A percentile compares a stretch with the other conserved stretches of the same genome.
phyloP scores from a whole-genome alignment of 2,888 invertebrate species.

The Sylvicola cinctus region DNA sequence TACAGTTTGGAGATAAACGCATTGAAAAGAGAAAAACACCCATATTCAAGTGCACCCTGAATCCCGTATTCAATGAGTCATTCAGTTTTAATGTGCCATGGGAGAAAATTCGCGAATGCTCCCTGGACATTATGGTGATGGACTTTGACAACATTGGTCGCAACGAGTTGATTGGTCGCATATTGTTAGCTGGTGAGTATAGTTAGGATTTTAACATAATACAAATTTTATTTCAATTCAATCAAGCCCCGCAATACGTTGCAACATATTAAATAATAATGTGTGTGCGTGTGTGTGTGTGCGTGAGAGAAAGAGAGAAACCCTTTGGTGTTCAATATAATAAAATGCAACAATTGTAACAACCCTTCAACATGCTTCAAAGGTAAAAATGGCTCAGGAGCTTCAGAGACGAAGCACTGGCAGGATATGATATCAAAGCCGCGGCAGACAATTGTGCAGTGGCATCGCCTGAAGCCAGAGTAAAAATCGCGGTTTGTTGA shows the following conservation, averaged over 20 bases:
- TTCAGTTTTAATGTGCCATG: conserved; percentile 93
- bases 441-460: conserved; percentile 84
- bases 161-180: conserved; percentile 80
- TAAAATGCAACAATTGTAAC: too few species aligned
- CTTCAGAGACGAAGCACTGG: conserved; percentile 93
- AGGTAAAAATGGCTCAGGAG: conserved; percentile 88
- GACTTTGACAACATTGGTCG: conserved; percentile 93
- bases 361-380: conserved; percentile 25
- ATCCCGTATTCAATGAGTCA: conserved; percentile 90
- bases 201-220: too few species aligned
- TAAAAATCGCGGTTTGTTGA: too few species aligned
- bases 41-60: conserved; percentile 80
- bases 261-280: too few species aligned
- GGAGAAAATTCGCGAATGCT: conserved; percentile 91
- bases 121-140: conserved; percentile 87
- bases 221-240: too few species aligned
- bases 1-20: conserved; percentile 84
- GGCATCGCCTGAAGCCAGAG: conserved; percentile 91
- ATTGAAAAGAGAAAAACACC: conserved; percentile 93
- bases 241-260: too few species aligned
- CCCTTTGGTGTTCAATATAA: too few species aligned
- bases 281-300: too few species aligned
- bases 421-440: conserved; percentile 97
- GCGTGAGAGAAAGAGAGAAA: too few species aligned
- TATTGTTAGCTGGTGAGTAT: conserved; percentile 66